Evolutionary conservation across 2,888 invertebrate species (phyloP).

Genomic region (Acholoe squamosa): DNA sequence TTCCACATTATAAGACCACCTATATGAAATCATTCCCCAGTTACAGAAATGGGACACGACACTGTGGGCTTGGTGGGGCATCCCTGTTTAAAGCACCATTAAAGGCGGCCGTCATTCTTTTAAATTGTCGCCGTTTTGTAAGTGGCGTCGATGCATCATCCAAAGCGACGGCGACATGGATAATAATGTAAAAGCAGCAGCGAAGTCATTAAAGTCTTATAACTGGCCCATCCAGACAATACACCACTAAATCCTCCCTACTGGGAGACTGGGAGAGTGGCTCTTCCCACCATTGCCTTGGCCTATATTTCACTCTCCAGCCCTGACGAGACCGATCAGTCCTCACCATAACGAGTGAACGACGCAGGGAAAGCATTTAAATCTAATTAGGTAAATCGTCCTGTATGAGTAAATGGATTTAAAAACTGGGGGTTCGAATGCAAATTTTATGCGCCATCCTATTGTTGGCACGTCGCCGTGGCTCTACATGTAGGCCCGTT

Average conservation of each 20-base stretch:
- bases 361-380: constrained; percentile 36
- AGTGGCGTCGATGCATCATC: constrained; percentile 27
- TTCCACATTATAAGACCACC: not conserved
- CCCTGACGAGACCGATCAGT: not conserved
- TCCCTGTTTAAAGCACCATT: not conserved
- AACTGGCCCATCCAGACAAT: constrained; percentile 38
- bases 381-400: constrained; percentile 53
- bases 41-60: constrained; percentile 10
- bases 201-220: constrained; percentile 29
- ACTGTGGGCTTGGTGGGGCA: not conserved
- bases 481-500: not conserved
- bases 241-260: not conserved
- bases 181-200: not conserved
- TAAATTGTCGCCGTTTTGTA: not conserved
- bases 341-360: constrained; percentile 7
- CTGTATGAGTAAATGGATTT: constrained; percentile 50
- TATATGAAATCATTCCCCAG: not conserved
- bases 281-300: constrained; percentile 9
- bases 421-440: constrained; percentile 32
- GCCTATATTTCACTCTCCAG: constrained; percentile 19
- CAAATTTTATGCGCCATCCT: constrained; percentile 49
- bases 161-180: not conserved
- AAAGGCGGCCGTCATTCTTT: not conserved
- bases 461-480: constrained; percentile 13
- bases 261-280: not conserved